Conservation (phyloP, 1,140 invertebrate species). For the Drosophila oshimai region DNA sequence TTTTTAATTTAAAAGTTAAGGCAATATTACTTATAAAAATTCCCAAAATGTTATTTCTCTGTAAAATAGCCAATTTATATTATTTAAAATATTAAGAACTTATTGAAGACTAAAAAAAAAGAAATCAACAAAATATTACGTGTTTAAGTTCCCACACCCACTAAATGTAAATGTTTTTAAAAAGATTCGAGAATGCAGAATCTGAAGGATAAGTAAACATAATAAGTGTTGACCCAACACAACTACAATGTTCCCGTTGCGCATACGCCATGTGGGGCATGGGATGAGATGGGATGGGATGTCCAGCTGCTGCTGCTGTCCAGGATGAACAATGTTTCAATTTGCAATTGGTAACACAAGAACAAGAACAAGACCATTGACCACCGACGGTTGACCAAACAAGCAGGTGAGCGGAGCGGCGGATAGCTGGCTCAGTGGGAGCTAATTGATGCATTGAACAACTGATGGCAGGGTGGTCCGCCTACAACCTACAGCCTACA, state of each 20-base stretch:
- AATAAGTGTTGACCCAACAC: background rate
- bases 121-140: too few species aligned
- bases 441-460: conserved; percentile 60
- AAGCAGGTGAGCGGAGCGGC: background rate
- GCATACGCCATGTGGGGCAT: conserved; percentile 49
- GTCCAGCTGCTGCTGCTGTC: too few species aligned
- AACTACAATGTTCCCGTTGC: conserved; percentile 30
- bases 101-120: too few species aligned
- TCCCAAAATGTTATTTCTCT: too few species aligned
- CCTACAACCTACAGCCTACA: conserved; percentile 27
- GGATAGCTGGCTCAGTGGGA: conserved; percentile 60
- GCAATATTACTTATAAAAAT: too few species aligned
- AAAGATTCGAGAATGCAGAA: too few species aligned
- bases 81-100: too few species aligned
- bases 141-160: too few species aligned
- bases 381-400: conserved; percentile 37
- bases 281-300: too few species aligned
- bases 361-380: background rate
- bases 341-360: conserved; percentile 33
- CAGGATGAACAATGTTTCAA: conserved; percentile 27
- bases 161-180: too few species aligned
- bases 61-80: too few species aligned
- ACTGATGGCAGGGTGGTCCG: conserved; percentile 63
- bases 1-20: too few species aligned
- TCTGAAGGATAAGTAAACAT: background rate